Conservation (phyloP, 1,140 invertebrate genomes). For the Atta cephalotes region DNA sequence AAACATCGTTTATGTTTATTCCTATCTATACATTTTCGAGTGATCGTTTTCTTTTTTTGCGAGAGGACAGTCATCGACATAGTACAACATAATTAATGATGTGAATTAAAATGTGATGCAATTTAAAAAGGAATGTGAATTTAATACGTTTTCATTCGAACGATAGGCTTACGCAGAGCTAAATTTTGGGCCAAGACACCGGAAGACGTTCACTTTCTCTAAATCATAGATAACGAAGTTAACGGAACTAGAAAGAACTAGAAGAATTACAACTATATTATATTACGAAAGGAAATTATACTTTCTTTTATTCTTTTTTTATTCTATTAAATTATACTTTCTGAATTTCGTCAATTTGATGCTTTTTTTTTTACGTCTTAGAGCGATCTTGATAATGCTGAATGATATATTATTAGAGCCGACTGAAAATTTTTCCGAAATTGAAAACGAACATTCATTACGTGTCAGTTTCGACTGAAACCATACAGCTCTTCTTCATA, state of each 20-base stretch:
- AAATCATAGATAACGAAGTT: slow-evolving; percentile 5
- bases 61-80: background rate
- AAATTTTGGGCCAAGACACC: background rate
- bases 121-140: background rate
- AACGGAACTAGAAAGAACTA: background rate
- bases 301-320: background rate
- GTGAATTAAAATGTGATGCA: background rate
- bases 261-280: background rate
- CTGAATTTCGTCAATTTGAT: too few relatives aligned
- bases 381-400: too few relatives aligned
- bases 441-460: too few relatives aligned
- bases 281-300: background rate
- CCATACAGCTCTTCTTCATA: too few relatives aligned
- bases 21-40: background rate
- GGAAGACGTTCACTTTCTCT: slow-evolving; percentile 23
- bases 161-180: background rate
- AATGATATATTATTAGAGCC: too few relatives aligned
- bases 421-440: too few relatives aligned
- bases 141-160: slow-evolving; percentile 13
- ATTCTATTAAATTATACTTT: too few relatives aligned
- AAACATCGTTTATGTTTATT: slow-evolving; percentile 6
- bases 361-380: too few relatives aligned
- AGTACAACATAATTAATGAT: background rate
- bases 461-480: too few relatives aligned
- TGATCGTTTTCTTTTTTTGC: background rate